Evolutionary conservation across 2,888 invertebrate genomes (phyloP).

Genomic region (Ormyrus labotus): DNA sequence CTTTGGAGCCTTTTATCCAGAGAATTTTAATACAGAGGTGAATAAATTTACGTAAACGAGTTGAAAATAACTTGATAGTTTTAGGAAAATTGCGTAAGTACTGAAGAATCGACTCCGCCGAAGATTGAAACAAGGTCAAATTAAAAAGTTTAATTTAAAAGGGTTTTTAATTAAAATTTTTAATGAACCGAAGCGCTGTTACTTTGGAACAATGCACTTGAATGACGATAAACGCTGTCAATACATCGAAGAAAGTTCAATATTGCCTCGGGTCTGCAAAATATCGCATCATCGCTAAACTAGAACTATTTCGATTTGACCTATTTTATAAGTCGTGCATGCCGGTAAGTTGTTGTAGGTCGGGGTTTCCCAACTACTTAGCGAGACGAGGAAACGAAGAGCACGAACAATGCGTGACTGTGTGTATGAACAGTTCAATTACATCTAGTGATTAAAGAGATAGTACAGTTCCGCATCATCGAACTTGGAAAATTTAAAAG

Average conservation of each 20-base stretch:
- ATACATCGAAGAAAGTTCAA: slow-evolving; percentile 11
- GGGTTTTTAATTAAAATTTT: no score
- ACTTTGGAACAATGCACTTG: no score
- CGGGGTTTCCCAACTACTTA: background rate
- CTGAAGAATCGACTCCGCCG: no score
- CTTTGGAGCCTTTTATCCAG: no score
- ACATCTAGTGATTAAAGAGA: background rate
- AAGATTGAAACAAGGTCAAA: no score
- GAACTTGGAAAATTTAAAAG: no score
- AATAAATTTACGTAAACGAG: no score
- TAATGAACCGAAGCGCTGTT: no score
- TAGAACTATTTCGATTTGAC: slow-evolving; percentile 32
- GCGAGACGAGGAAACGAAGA: background rate
- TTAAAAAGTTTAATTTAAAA: no score
- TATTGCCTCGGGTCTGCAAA: background rate
- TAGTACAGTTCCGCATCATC: background rate
- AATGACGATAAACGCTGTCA: background rate
- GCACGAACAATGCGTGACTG: background rate
- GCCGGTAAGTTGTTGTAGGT: background rate
- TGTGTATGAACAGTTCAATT: background rate
- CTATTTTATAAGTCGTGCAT: slow-evolving; percentile 23
- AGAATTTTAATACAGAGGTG: no score
- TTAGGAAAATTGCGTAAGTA: no score
- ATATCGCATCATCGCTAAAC: slow-evolving; percentile 8
- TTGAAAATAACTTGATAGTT: no score